These are phyloP conservation scores for Podarcis siculus DNA, from an alignment of 2,797 vertebrate genomes.

Conservation along the genomic window DNA sequence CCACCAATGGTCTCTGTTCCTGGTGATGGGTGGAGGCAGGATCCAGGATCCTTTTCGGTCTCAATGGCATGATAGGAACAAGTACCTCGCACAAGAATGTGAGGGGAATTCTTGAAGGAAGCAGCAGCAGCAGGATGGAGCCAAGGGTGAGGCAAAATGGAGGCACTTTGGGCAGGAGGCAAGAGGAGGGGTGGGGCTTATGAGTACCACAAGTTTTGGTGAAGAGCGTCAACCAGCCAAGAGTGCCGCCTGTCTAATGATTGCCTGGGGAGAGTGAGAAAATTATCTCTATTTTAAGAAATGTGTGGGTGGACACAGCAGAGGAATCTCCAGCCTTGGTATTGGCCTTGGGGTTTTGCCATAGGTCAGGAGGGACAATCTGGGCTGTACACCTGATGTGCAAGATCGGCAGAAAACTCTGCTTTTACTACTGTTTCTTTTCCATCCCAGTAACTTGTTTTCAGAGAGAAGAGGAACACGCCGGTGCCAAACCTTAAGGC, in stretches of 20 bases:
- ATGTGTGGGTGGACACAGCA: background rate
- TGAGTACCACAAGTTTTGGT: background rate
- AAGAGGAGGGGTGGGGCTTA: background rate
- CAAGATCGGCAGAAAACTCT: background rate
- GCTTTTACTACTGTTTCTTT: background rate
- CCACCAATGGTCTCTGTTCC: background rate
- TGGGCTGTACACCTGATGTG: background rate
- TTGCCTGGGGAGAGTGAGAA: background rate
- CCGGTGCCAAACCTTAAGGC: background rate
- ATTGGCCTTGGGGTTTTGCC: background rate
- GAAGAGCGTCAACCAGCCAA: background rate
- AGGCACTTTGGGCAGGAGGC: background rate
- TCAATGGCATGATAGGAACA: background rate
- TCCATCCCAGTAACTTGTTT: background rate
- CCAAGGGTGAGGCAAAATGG: background rate
- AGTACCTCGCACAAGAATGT: background rate
- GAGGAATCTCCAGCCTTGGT: background rate
- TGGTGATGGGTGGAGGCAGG: no score
- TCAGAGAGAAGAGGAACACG: background rate
- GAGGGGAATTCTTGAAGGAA: background rate
- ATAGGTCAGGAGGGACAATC: background rate
- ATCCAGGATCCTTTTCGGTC: background rate
- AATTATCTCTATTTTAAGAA: background rate
- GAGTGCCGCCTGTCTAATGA: background rate
- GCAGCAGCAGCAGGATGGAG: background rate